phyloP scores from a whole-genome alignment of 2,888 invertebrate species.

The Nomada hirtipes region DNA sequence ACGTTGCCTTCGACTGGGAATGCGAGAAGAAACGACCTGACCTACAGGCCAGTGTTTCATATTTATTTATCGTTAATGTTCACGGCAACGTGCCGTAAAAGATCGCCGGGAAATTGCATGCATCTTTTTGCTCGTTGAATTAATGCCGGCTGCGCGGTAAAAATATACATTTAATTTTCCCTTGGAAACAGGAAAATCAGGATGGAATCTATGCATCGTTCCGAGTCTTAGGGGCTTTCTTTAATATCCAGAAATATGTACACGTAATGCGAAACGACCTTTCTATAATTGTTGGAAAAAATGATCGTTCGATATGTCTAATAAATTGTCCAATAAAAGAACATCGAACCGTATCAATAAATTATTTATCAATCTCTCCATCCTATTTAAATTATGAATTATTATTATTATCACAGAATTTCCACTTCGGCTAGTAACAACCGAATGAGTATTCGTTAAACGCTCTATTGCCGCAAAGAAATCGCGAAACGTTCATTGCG shows the following conservation, averaged over 20 bases:
- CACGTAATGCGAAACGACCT: too few species aligned
- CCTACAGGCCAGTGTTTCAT: constrained; percentile 33
- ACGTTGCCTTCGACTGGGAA: constrained; percentile 27
- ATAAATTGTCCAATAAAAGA: too few species aligned
- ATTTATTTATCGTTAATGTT: constrained; percentile 30
- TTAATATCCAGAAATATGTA: background rate
- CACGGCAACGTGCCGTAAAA: constrained; percentile 31
- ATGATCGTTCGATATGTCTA: too few species aligned
- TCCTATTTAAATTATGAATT: too few species aligned
- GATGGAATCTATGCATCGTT: background rate
- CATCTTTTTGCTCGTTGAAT: constrained; percentile 19
- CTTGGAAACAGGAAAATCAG: background rate
- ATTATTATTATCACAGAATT: too few species aligned
- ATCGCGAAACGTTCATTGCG: too few species aligned
- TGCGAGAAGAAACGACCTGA: constrained; percentile 26
- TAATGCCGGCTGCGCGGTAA: background rate
- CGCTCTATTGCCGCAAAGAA: too few species aligned
- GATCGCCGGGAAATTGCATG: constrained; percentile 22
- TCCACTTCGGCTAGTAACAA: too few species aligned
- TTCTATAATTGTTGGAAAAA: too few species aligned
- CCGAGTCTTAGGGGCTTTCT: background rate
- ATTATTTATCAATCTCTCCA: too few species aligned
- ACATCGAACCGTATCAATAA: too few species aligned
- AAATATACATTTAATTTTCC: background rate
- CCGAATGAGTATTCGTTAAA: too few species aligned